phyloP scores from a whole-genome alignment of 1,140 invertebrate species.

The Medauroidea extradentata region DNA sequence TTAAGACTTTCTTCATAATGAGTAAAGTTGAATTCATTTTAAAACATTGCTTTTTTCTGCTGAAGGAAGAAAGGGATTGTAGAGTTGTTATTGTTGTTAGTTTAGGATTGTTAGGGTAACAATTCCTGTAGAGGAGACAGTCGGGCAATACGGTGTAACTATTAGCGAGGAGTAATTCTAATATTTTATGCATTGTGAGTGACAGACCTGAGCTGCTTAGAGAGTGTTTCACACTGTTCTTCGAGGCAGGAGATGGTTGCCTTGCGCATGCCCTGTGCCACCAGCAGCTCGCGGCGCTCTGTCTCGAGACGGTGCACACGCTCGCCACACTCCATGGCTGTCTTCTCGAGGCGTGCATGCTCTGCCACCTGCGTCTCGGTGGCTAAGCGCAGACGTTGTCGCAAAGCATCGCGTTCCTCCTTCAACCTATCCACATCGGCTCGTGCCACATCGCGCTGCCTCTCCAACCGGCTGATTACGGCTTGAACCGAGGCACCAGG shows the following conservation, averaged over 20 bases:
- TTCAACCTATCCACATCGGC: constrained; percentile 50
- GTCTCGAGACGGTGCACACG: constrained; percentile 39
- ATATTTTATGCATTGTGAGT: no score
- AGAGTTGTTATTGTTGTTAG: no score
- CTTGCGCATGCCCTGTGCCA: constrained; percentile 37
- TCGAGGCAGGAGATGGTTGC: constrained; percentile 40
- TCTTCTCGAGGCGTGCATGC: constrained; percentile 37
- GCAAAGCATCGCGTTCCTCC: constrained; percentile 50
- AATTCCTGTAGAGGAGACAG: no score
- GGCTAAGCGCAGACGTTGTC: constrained; percentile 49
- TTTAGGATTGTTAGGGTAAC: no score
- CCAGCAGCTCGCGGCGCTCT: constrained; percentile 42
- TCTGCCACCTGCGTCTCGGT: constrained; percentile 49
- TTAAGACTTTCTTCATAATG: no score
- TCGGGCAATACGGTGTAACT: no score
- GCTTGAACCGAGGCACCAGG: constrained; percentile 26
- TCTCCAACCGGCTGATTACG: constrained; percentile 44
- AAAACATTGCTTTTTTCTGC: no score
- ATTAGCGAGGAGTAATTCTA: no score
- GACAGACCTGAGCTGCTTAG: background rate
- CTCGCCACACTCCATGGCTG: constrained; percentile 35
- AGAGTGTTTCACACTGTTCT: constrained; percentile 35
- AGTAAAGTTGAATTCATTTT: no score
- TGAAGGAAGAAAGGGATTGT: no score
- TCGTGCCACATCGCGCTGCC: constrained; percentile 48